These are phyloP conservation scores for Thecocarcelia acutangulata DNA, from an alignment of 2,888 invertebrate species.

Conservation along the genomic window DNA sequence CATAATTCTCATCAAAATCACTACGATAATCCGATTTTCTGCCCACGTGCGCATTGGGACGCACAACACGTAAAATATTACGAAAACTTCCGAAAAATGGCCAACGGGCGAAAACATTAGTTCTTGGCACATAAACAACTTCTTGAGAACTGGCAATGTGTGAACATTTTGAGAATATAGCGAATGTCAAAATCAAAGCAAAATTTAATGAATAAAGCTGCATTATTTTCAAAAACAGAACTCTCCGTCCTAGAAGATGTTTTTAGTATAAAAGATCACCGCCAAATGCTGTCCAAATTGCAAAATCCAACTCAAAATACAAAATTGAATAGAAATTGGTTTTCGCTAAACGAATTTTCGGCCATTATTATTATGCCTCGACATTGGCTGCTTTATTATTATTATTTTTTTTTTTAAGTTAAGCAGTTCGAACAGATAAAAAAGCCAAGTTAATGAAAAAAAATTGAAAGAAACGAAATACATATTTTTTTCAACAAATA, in stretches of 20 bases:
- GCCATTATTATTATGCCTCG: no score
- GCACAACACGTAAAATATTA: constrained; percentile 74
- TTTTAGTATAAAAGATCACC: constrained; percentile 26
- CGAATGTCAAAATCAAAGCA: constrained; percentile 11
- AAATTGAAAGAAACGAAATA: no score
- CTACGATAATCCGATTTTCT: constrained; percentile 75
- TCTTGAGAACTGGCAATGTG: constrained; percentile 1
- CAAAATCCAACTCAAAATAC: constrained; percentile 27
- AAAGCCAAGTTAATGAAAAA: no score
- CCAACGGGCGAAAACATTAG: constrained; percentile 77
- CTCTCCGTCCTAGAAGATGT: constrained; percentile 21
- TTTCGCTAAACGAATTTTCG: no score
- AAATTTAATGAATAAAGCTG: constrained; percentile 4
- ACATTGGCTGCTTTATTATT: no score
- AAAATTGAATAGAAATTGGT: background rate
- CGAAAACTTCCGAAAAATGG: constrained; percentile 76
- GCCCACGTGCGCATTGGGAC: constrained; percentile 71
- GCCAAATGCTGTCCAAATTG: constrained; percentile 39
- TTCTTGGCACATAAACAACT: constrained; percentile 84
- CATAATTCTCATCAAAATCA: constrained; percentile 76
- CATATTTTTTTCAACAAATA: no score
- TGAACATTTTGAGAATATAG: background rate
- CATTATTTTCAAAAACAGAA: background rate
- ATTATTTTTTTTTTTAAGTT: no score
- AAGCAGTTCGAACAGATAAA: no score